phyloP scores from a whole-genome alignment of 2,888 invertebrate species.

The Himalopsyche kuldschensis region DNA sequence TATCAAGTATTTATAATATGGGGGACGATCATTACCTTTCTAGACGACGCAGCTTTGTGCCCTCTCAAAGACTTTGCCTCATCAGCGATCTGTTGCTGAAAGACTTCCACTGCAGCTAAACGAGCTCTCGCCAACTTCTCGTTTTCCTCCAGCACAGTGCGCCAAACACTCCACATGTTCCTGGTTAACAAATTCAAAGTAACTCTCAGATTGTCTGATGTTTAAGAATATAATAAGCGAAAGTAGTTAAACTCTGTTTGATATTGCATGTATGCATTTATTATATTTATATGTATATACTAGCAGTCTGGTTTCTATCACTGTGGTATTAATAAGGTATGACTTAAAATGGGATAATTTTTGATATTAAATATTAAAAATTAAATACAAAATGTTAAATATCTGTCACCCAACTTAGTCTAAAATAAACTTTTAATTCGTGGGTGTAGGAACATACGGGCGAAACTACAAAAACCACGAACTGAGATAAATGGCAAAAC shows the following conservation, averaged over 20 bases:
- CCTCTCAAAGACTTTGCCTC: constrained; percentile 84
- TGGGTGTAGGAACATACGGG: no score
- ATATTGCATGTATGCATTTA: not conserved
- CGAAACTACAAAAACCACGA: no score
- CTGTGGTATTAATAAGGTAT: not conserved
- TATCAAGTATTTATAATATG: no score
- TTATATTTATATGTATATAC: not conserved
- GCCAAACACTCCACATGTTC: constrained; percentile 98
- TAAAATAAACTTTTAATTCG: no score
- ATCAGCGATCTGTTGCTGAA: constrained; percentile 92
- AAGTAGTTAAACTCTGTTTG: no score
- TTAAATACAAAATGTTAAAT: not conserved
- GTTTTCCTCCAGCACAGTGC: constrained; percentile 92
- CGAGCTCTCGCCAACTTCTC: constrained; percentile 89
- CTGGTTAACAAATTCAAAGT: constrained; percentile 52
- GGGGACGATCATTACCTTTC: constrained; percentile 61
- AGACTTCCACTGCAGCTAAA: constrained; percentile 91
- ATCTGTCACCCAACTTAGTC: no score
- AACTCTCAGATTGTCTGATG: no score
- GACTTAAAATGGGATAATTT: not conserved
- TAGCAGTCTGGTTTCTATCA: not conserved
- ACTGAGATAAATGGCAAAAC: no score
- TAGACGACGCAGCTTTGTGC: constrained; percentile 80
- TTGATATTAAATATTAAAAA: not conserved
- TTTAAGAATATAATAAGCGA: no score